Conservation (phyloP, 2,888 invertebrate species). For the Thera britannica region DNA sequence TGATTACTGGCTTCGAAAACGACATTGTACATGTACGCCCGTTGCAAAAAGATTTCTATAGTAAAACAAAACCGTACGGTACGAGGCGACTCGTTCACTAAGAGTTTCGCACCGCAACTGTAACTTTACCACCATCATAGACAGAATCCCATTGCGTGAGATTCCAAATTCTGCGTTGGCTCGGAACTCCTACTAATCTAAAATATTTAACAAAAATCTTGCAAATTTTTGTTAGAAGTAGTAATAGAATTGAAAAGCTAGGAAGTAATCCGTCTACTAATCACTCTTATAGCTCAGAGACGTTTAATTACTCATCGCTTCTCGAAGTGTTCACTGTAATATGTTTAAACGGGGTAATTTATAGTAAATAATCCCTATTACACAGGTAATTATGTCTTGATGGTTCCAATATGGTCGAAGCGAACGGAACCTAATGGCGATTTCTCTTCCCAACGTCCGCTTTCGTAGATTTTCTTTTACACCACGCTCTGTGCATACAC, state of each 20-base stretch:
- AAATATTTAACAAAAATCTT: too few species aligned
- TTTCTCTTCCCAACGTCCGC: constrained; percentile 43
- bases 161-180: too few species aligned
- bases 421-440: constrained; percentile 43
- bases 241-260: neutral
- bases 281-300: neutral
- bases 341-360: neutral
- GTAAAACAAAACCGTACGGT: neutral
- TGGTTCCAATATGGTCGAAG: constrained; percentile 33
- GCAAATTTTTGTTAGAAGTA: neutral
- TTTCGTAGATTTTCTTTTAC: constrained; percentile 45
- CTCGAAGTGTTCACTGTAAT: constrained; percentile 2
- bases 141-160: too few species aligned
- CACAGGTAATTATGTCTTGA: constrained; percentile 22
- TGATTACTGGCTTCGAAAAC: constrained; percentile 59
- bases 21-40: constrained; percentile 44
- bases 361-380: constrained; percentile 11
- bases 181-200: too few species aligned
- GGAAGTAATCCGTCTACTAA: neutral
- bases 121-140: too few species aligned
- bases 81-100: too few species aligned
- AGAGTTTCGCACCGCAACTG: too few species aligned
- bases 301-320: neutral
- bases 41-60: constrained; percentile 47
- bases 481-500: constrained; percentile 33